Base-by-base conservation (phyloP, 2,888 invertebrate genomes). In the Watsonalla binaria region DNA sequence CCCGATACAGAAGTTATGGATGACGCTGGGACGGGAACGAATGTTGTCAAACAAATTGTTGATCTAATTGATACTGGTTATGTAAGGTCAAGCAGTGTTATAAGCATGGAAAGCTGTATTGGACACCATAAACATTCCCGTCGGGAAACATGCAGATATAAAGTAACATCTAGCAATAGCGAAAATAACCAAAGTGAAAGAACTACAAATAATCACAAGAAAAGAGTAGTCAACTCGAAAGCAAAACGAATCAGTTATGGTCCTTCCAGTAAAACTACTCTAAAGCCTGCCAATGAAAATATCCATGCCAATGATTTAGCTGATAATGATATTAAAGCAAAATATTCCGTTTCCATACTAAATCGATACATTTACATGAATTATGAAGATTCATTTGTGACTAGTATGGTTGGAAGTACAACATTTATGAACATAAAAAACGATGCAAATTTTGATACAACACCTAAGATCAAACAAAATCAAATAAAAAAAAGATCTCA, bases 21-120 rank as follows among this genome's bases (percentile, higher is more conserved):
- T 46, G 61, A 58, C 48, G 52, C 48, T 24, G 63, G 62, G 37
- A 59, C 62, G 5, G 11, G 42, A 42, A 8, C 8, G 11, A 42
- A 42, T 42, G 5, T 42, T 11, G 11, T 42, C 11, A 8, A 42
- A 11, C 9, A 11, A 42, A 42, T 42, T 2, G 42, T 42, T 11
- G 11, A 42, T 42, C 11, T 42, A 11, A 42, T 42, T 11, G 42
- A 42, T 11, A 42, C 8, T 11, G 42, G 42, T 42, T 11, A 11
- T 11, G 42, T 11, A 42, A 11, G 11, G 11, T 11, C 42, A 11
- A 42, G 11, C 6, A 42, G 11, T 11, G 42, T 11, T 0, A 42
- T 11, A 11, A 6, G 5, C 5, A 11, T 11, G 5, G 11, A 11
- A 11, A 42, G 11, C 2, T 11, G 11, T 11, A 11, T 11, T 0